Conservation (phyloP, 2,797 vertebrate species). For the Chromobotia macracanthus region DNA sequence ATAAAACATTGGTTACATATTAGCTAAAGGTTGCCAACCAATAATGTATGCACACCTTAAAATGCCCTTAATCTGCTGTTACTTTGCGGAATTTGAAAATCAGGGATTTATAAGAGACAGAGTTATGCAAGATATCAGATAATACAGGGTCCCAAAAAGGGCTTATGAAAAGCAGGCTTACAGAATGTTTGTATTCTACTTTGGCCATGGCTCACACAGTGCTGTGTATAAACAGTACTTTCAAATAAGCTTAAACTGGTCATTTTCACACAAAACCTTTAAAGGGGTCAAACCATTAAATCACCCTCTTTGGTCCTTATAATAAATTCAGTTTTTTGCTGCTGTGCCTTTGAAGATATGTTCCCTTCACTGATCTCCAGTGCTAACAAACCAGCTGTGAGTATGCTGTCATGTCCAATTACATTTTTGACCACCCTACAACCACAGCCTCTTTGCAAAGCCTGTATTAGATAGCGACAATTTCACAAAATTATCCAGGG, state of each 20-base stretch:
- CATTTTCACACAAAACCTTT: no score
- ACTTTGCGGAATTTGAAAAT: background rate
- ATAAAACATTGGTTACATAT: background rate
- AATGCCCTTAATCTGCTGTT: slow-evolving; percentile 19
- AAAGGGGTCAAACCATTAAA: no score
- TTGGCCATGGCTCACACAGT: slow-evolving; percentile 25
- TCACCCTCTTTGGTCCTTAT: background rate
- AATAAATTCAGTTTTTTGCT: background rate
- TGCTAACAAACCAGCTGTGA: background rate
- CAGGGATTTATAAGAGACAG: slow-evolving; percentile 15
- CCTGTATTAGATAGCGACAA: background rate
- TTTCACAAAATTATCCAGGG: background rate
- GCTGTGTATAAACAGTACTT: no score
- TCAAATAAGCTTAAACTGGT: no score
- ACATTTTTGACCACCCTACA: background rate
- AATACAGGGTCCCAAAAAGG: background rate
- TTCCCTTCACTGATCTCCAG: background rate
- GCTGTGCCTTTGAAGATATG: background rate
- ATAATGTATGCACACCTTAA: background rate
- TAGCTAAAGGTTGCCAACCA: background rate
- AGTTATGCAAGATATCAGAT: slow-evolving; percentile 35
- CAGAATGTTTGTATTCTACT: background rate
- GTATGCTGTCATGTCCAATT: background rate
- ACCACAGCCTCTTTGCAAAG: background rate
- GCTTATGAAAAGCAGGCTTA: background rate